Evolutionary conservation across 2,888 invertebrate genomes (phyloP), one percentile per base, ranked within the genome.

Genomic region (Hermaeophaga mercurialis): DNA sequence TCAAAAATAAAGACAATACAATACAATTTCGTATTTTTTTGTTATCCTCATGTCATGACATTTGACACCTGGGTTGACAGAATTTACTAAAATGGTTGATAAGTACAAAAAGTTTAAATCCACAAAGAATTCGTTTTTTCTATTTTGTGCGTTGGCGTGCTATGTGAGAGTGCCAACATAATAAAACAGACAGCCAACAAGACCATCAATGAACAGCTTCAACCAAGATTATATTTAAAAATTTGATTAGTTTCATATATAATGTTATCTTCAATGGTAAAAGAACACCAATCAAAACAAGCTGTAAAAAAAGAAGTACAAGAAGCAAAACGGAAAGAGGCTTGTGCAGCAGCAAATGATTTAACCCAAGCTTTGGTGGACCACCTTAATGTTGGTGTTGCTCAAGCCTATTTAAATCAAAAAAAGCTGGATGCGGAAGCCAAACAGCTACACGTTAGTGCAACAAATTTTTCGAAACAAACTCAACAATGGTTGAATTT

Each of bases 351-450:
- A 49, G 94, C 97, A 1, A 95, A 92, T 75, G 90, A 92, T 70
- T 81, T 99, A 61, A 96, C 97, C 0, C 93, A 96, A 75, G 82
- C 96, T 24, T 82, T 98, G 24, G 97, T 98, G 0, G 97, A 98
- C 78, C 96, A 98, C 77, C 82, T 99, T 15, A 99, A 99, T 83
- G 94, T 96, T 66, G 96, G 97, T 8, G 97, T 98, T 2, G 96
- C 98, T 0, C 96, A 97, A 80, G 98, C 99, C 0, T 99, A 99
- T 77, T 82, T 97, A 36, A 99, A 99, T 77, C 98, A 99, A 78
- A 97, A 97, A 77, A 90, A 96, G 71, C 80, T 99, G 50, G 98
- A 99, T 79, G 91, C 94, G 1, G 99, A 99, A 81, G 96, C 97
- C 0, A 97, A 98, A 75, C 89, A 94, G 64, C 80, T 99, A 45